These are phyloP conservation scores for Amniataba percoides DNA, from an alignment of 2,797 vertebrate genomes.

Conservation along the genomic window DNA sequence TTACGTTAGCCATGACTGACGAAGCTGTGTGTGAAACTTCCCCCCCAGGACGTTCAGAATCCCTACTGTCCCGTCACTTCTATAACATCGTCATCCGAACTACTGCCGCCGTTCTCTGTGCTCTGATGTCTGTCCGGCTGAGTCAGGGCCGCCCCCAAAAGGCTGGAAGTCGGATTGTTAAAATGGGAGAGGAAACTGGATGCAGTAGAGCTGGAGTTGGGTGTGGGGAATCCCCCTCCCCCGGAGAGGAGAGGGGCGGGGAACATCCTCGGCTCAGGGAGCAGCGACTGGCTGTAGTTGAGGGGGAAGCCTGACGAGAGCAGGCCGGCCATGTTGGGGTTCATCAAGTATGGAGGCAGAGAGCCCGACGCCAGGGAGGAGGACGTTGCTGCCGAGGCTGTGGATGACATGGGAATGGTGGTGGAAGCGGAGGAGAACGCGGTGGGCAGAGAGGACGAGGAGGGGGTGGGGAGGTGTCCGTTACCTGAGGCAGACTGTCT, in stretches of 20 bases:
- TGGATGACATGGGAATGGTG: conserved; percentile 88
- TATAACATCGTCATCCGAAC: conserved; percentile 98
- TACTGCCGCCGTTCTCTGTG: conserved; percentile 92
- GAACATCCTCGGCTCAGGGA: conserved; percentile 94
- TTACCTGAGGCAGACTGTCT: conserved; percentile 87
- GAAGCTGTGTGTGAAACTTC: conserved; percentile 14
- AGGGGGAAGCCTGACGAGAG: conserved; percentile 91
- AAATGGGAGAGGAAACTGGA: conserved; percentile 90
- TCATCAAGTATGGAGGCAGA: conserved; percentile 93
- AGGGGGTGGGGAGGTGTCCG: conserved; percentile 86
- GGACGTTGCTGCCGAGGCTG: conserved; percentile 86
- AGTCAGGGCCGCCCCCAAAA: conserved; percentile 84
- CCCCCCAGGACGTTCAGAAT: not conserved
- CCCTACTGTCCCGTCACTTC: conserved; percentile 96
- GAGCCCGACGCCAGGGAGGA: conserved; percentile 90
- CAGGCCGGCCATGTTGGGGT: conserved; percentile 91
- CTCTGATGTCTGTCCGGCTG: conserved; percentile 88
- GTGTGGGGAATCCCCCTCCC: conserved; percentile 76
- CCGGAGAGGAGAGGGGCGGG: conserved; percentile 86
- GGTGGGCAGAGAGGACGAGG: conserved; percentile 85
- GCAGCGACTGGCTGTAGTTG: conserved; percentile 92
- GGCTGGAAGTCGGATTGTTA: conserved; percentile 89
- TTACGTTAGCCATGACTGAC: conserved; percentile 16
- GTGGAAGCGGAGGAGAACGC: conserved; percentile 82
- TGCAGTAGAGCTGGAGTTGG: conserved; percentile 72